Evolutionary conservation across 1,140 invertebrate genomes (phyloP).

Genomic region (Drosophila ananassae): DNA sequence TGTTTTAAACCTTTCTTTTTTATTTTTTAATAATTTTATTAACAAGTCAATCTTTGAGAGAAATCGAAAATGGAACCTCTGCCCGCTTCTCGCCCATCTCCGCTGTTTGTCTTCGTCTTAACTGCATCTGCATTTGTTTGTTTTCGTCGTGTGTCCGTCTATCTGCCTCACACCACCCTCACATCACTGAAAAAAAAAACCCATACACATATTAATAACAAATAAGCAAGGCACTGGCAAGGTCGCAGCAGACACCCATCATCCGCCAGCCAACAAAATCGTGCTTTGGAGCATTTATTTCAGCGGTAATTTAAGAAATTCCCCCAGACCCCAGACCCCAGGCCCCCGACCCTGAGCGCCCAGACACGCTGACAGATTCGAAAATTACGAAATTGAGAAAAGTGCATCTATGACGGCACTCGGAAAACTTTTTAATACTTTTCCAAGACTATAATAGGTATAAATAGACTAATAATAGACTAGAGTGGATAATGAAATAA

Average conservation of each 20-base stretch:
- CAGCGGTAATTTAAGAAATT: not conserved
- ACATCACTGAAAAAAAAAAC: not conserved
- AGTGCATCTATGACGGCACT: not conserved
- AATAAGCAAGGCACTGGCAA: not conserved
- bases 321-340: too few species aligned
- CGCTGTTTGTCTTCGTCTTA: constrained; percentile 34
- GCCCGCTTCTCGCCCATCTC: not conserved
- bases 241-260: not conserved
- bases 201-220: not conserved
- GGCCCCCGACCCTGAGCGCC: not conserved
- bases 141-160: constrained; percentile 22
- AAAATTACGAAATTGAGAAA: not conserved
- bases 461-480: too few species aligned
- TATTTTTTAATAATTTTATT: not conserved
- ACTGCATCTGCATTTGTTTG: constrained; percentile 24
- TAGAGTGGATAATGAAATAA: too few species aligned
- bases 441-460: too few species aligned
- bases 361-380: not conserved
- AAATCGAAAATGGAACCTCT: constrained; percentile 27
- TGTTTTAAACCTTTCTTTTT: not conserved
- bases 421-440: not conserved
- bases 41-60: not conserved
- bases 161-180: not conserved
- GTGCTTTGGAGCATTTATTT: not conserved
- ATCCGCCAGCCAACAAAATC: not conserved